These are phyloP conservation scores for Blastobasis adustella DNA, from an alignment of 2,888 invertebrate species.

Conservation along the genomic window DNA sequence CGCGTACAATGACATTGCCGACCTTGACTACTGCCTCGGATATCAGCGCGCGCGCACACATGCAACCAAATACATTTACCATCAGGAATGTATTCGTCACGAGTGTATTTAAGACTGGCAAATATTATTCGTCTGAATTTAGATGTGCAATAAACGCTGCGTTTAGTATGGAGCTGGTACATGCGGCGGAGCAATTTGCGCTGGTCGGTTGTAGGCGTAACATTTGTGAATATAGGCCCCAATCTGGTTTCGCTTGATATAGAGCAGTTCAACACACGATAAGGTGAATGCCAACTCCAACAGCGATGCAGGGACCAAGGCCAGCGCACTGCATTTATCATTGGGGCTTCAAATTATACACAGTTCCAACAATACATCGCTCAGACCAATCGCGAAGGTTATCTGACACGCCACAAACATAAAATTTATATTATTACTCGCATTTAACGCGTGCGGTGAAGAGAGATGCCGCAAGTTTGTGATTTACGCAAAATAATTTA, in stretches of 20 bases:
- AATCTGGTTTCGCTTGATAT: constrained; percentile 35
- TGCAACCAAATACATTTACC: constrained; percentile 10
- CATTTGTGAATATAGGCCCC: constrained; percentile 29
- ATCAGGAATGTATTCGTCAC: constrained; percentile 52
- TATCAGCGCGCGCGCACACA: constrained; percentile 33
- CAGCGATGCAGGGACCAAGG: constrained; percentile 54
- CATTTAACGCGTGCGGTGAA: too few relatives aligned
- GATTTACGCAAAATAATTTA: too few relatives aligned
- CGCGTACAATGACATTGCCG: constrained; percentile 71
- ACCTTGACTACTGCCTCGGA: constrained; percentile 69
- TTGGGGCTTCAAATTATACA: constrained; percentile 11
- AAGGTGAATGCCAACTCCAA: constrained; percentile 53
- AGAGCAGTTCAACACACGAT: constrained; percentile 71
- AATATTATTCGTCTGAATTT: constrained; percentile 39
- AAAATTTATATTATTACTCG: too few relatives aligned
- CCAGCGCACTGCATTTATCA: constrained; percentile 44
- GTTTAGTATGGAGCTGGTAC: constrained; percentile 9
- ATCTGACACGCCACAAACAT: too few relatives aligned
- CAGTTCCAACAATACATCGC: too few relatives aligned
- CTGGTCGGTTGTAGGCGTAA: constrained; percentile 17
- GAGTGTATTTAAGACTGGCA: constrained; percentile 43
- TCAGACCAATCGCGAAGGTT: too few relatives aligned
- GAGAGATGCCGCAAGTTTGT: too few relatives aligned
- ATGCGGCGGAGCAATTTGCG: constrained; percentile 18
- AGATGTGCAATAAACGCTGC: constrained; percentile 19